Evolutionary conservation across 2,113 vertebrate species (phyloP).

Genomic region (Cichladusa arquata): DNA sequence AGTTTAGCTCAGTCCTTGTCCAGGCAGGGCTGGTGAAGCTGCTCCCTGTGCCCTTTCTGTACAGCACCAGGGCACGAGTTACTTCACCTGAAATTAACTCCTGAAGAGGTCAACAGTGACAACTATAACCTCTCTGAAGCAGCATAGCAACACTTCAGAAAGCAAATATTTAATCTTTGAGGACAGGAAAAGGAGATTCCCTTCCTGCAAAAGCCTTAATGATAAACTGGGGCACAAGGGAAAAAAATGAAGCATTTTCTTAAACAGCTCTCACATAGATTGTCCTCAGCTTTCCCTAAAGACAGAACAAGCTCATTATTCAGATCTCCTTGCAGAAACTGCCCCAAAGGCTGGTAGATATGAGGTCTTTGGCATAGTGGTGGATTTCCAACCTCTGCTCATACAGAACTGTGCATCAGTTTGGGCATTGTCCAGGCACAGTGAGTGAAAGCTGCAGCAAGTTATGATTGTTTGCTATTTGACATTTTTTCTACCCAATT

Average conservation of each 20-base stretch:
- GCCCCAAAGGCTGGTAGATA: not conserved
- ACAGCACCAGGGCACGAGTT: too few species aligned
- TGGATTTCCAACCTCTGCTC: not conserved
- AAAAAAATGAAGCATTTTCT: not conserved
- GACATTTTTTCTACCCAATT: not conserved
- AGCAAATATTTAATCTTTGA: not conserved
- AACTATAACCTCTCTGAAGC: not conserved
- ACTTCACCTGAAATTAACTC: not conserved
- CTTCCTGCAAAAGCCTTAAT: not conserved
- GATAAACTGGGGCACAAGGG: not conserved
- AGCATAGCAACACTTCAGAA: not conserved
- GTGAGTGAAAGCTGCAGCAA: not conserved
- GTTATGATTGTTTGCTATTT: not conserved
- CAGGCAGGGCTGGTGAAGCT: not conserved
- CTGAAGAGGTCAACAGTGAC: not conserved
- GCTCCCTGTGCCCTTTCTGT: fast-evolving
- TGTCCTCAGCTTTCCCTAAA: not conserved
- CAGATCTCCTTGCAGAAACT: not conserved
- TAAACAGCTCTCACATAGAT: not conserved
- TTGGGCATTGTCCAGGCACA: not conserved
- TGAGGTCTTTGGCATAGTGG: not conserved
- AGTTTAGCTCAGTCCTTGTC: not conserved
- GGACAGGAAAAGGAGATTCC: not conserved
- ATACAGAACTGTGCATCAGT: not conserved
- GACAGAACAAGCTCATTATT: not conserved